Conservation (phyloP, 2,113 vertebrate species). For the Neogale vison region DNA sequence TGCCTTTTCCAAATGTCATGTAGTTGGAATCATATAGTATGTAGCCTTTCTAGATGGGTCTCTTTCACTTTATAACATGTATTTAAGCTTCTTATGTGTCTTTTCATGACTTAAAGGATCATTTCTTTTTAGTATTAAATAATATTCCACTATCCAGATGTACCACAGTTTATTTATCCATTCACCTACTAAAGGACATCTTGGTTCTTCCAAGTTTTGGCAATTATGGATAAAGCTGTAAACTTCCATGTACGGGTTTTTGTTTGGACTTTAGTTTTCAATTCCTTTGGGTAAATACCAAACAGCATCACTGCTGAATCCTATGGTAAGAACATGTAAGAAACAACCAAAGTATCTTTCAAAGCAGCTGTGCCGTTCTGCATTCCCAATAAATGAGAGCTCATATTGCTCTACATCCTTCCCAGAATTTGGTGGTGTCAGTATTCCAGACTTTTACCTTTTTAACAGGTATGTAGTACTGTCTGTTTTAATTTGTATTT, state of each 20-base stretch:
- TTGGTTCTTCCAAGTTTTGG: neutral
- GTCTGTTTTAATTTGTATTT: neutral
- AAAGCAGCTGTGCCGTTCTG: neutral
- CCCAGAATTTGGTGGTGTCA: neutral
- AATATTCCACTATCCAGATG: neutral
- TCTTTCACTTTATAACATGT: neutral
- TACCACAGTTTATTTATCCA: neutral
- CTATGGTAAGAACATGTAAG: neutral
- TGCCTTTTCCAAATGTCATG: neutral
- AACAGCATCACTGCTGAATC: neutral
- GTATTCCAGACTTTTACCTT: neutral
- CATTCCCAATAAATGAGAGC: neutral
- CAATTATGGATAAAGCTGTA: neutral
- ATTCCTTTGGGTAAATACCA: conserved; percentile 3
- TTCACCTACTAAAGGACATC: neutral
- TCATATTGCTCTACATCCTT: neutral
- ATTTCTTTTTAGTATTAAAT: neutral
- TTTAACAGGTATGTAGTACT: neutral
- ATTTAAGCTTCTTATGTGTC: neutral
- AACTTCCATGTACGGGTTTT: neutral
- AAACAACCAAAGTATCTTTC: neutral
- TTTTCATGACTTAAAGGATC: neutral
- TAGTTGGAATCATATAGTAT: neutral
- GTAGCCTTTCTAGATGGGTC: neutral
- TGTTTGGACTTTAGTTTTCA: neutral